Percentiles rank a stretch among this genome's conserved stretches.
phyloP scores from a whole-genome alignment of 1,140 invertebrate species.

The Sycophila sp. region DNA sequence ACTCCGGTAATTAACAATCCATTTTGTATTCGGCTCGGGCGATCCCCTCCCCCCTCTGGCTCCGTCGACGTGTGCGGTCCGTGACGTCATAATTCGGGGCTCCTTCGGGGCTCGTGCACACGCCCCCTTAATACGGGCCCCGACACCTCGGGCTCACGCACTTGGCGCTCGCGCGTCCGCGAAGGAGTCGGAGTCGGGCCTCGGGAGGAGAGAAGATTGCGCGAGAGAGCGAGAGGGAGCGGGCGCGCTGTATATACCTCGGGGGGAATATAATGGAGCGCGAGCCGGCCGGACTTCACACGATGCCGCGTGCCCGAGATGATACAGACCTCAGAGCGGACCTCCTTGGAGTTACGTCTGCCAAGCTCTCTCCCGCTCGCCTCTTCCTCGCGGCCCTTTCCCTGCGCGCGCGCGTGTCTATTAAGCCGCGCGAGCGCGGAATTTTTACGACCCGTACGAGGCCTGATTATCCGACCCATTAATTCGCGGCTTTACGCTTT shows the following conservation, averaged over 20 bases:
- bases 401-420: not conserved
- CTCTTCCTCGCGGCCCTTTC: not conserved
- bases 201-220: too few relatives aligned
- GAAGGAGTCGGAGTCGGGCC: too few relatives aligned
- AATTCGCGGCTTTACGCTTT: not conserved
- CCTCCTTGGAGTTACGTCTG: conserved; percentile 50
- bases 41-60: conserved; percentile 41
- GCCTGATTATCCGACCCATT: not conserved
- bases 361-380: not conserved
- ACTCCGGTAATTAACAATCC: conserved; percentile 62
- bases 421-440: not conserved
- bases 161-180: conserved; percentile 35
- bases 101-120: conserved; percentile 60
- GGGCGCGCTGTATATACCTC: conserved; percentile 51
- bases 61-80: conserved; percentile 63
- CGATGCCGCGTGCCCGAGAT: conserved; percentile 62
- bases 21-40: conserved; percentile 65
- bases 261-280: conserved; percentile 61
- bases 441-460: not conserved
- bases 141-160: conserved; percentile 63
- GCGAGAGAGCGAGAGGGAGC: conserved; percentile 18
- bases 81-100: conserved; percentile 67
- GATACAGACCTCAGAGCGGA: conserved; percentile 58
- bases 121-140: conserved; percentile 65
- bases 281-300: conserved; percentile 60